phyloP scores from a whole-genome alignment of 2,797 vertebrate species.

The Hirundo rustica region DNA sequence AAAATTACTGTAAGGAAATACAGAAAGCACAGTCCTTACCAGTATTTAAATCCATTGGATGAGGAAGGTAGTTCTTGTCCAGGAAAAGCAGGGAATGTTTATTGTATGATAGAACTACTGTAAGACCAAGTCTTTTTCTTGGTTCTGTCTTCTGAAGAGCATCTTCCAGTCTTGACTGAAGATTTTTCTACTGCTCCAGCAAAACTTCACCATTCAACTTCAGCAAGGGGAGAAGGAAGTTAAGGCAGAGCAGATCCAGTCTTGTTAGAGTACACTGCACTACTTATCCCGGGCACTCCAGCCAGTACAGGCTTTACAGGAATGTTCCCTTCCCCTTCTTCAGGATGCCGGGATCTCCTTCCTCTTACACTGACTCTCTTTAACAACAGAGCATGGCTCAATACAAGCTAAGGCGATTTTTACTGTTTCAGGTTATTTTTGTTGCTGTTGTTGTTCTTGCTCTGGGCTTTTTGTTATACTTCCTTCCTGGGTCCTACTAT shows the following conservation, averaged over 20 bases:
- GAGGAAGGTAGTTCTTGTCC: neutral
- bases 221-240: neutral
- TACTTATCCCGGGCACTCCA: neutral
- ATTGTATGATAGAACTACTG: neutral
- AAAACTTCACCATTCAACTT: neutral
- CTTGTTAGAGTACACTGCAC: neutral
- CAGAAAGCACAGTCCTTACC: constrained; percentile 11
- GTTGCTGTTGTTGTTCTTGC: neutral
- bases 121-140: neutral
- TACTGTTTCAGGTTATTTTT: neutral
- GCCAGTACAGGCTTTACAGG: neutral
- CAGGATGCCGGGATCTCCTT: neutral
- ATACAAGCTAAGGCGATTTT: neutral
- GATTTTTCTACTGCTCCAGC: neutral
- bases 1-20: neutral
- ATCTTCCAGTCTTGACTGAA: neutral
- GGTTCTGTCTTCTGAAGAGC: neutral
- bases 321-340: neutral
- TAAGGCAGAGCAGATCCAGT: neutral
- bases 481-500: neutral
- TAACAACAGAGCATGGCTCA: neutral
- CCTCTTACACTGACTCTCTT: neutral
- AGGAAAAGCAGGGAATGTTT: neutral
- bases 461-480: neutral
- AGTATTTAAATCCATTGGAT: neutral